Base-by-base conservation (phyloP, 2,113 vertebrate species). In the Coreoperca whiteheadi region DNA sequence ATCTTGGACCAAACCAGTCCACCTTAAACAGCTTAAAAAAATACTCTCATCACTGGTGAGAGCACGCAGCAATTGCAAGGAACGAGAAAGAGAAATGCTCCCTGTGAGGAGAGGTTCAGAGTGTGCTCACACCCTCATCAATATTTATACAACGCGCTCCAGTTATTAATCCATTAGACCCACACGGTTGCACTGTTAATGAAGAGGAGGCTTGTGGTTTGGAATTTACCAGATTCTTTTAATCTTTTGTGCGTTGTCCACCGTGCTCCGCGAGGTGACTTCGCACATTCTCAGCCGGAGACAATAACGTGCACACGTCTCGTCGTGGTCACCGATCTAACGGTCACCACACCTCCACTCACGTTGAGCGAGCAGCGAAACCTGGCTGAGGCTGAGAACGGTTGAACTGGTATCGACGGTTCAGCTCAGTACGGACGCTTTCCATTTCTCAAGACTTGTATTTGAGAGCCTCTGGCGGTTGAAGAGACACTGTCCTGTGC, bases 41-140 rank as follows among this genome's bases (percentile, higher is more conserved):
- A 39, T 8, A 54, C 43, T 65, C 43, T 60, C 34, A 61, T 77
- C 73, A 32, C 57, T 71, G 68, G 16, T 81, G 81, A 70, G 70
- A 64, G 65, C 69, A 23, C 64, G 48, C 34, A 28, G 75, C 71
- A 68, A 87, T 37, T 57, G 48, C 77, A 61, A 79, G 72, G 79
- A 82, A 87, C 73, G 79, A 87, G 79, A 87, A 78, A 87, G 80
- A 82, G 74, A 82, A 82, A 87, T 84, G 18, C 80, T 50, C 61
- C 79, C 63, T 21, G 70, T 28, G 77, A 51, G 64, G 59, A 71
- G 74, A 78, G 66, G 59, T 69, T 74, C 66, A 23, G 48, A 75
- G 57, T 61, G 63, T 53, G 56, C 70, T 76, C 39, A 43, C 48
- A 56, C 25, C 50, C 74, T 87, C 79, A 77, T 89, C 46, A 79